These are phyloP conservation scores for Climacteris rufus DNA, from an alignment of 2,113 vertebrate genomes.

Conservation along the genomic window DNA sequence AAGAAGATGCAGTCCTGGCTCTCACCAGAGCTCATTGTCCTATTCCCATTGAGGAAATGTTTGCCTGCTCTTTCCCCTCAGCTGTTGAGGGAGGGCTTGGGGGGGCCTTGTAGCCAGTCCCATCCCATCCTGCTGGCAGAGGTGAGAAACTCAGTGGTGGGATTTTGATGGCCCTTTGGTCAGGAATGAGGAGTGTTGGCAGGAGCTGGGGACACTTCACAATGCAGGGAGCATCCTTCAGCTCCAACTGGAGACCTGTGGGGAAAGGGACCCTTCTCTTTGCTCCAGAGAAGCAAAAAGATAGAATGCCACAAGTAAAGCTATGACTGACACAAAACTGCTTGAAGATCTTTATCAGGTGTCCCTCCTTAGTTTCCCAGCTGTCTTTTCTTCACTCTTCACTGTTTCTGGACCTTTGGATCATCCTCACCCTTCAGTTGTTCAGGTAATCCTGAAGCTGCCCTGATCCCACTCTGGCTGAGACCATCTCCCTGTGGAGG, in stretches of 20 bases:
- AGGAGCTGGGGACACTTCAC: background rate
- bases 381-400: background rate
- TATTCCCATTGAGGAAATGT: background rate
- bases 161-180: background rate
- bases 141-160: background rate
- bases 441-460: background rate
- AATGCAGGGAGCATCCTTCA: background rate
- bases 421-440: background rate
- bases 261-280: background rate
- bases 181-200: background rate
- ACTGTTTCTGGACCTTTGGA: background rate
- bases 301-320: background rate
- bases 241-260: background rate
- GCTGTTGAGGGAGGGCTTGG: background rate
- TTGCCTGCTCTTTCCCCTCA: background rate
- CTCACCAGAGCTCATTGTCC: fast-evolving
- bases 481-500: fast-evolving
- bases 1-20: background rate
- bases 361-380: background rate
- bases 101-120: background rate
- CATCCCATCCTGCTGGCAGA: background rate
- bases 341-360: background rate
- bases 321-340: background rate
- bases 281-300: background rate
- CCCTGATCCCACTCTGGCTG: background rate